Evolutionary conservation across 2,113 vertebrate genomes (phyloP).

Genomic region (Ophthalmolycus amberensis): DNA sequence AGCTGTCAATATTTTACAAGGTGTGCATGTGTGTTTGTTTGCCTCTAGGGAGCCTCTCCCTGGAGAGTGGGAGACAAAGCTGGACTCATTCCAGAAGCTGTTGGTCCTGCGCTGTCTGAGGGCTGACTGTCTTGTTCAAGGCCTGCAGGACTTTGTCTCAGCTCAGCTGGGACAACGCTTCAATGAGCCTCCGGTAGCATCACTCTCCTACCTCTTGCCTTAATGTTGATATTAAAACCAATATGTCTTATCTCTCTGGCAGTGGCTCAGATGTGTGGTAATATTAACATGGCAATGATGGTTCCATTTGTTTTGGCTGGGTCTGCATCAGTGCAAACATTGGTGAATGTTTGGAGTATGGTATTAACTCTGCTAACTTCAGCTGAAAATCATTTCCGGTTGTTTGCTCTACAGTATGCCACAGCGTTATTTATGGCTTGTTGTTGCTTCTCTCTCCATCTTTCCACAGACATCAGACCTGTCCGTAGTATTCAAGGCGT

Average conservation of each 20-base stretch:
- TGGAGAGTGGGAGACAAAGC: conserved; percentile 80
- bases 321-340: conserved; percentile 8
- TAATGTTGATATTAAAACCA: neutral
- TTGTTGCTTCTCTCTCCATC: conserved; percentile 5
- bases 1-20: neutral
- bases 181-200: conserved; percentile 89
- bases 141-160: conserved; percentile 92
- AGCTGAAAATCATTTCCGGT: neutral
- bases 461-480: conserved; percentile 87
- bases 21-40: conserved; percentile 28
- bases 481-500: conserved; percentile 86
- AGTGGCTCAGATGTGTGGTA: neutral
- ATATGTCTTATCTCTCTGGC: neutral
- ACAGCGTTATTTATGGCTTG: neutral
- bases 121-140: conserved; percentile 88
- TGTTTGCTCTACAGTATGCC: neutral
- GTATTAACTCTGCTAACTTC: neutral
- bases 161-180: conserved; percentile 87
- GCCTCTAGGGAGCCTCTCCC: conserved; percentile 85
- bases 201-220: neutral
- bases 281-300: neutral
- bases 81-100: conserved; percentile 92
- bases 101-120: conserved; percentile 90
- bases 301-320: neutral
- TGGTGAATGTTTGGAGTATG: neutral